Evolutionary conservation across 2,797 vertebrate species (phyloP), one percentile per base, ranked within the genome.

Genomic region (Salarias fasciatus): DNA sequence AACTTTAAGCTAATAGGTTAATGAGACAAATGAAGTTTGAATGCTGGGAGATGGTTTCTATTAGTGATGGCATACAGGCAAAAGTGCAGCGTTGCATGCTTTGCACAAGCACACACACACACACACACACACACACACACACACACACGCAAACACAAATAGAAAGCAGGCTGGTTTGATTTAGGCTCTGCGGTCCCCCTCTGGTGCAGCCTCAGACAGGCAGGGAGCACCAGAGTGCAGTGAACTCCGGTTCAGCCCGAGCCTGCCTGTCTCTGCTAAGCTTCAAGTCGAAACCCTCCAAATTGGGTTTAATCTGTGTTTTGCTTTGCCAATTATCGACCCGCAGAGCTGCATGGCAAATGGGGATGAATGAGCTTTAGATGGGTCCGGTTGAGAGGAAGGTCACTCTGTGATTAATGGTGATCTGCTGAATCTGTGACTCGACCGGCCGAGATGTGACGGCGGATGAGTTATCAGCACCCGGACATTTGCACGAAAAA

Each of bases 291-390:
- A 79, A 85, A 90, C 72, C 79, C 54, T 87, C 80, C 76, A 88
- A 87, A 87, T 88, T 91, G 80, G 82, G 80, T 85, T 85, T 87
- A 91, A 90, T 90, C 84, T 88, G 75, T 88, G 89, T 89, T 90
- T 90, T 87, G 82, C 83, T 91, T 89, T 86, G 81, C 81, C 88
- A 91, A 88, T 90, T 89, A 86, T 87, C 84, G 58, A 72, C 84
- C 89, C 59, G 10, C 75, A 81, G 79, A 86, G 81, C 69, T 65
- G 71, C 77, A 74, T 84, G 83, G 86, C 86, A 89, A 90, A 87
- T 83, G 72, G 77, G 87, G 73, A 86, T 84, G 77, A 88, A 86
- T 82, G 84, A 84, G 79, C 75, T 83, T 79, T 83, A 56, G 75
- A 82, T 77, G 75, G 76, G 77, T 62, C 58, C 47, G 61, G 83